phyloP scores from a whole-genome alignment of 2,888 invertebrate species.

The Apamea epomidion region DNA sequence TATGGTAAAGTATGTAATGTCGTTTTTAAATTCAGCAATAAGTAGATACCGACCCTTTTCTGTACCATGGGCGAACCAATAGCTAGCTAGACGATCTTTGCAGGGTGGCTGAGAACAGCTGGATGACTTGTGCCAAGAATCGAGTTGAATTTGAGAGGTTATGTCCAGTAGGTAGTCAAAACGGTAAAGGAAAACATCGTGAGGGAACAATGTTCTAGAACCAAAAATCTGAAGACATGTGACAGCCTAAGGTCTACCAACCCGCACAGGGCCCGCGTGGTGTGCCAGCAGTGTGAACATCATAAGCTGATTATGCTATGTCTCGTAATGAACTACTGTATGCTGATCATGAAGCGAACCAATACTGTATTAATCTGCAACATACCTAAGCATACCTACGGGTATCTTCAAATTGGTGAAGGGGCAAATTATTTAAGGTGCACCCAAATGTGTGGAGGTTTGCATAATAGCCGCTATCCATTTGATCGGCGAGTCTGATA shows the following conservation, averaged over 20 bases:
- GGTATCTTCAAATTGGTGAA: conserved; percentile 1
- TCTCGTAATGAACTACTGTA: neutral
- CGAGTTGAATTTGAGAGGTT: neutral
- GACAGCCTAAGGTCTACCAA: no score
- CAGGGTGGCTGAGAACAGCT: neutral
- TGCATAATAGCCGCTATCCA: conserved; percentile 43
- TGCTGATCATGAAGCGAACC: neutral
- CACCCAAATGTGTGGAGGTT: conserved; percentile 35
- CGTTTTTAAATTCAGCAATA: neutral
- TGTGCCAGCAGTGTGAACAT: no score
- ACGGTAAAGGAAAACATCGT: no score
- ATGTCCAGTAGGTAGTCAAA: no score
- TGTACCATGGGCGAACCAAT: neutral
- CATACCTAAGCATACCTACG: no score
- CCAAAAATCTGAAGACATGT: no score
- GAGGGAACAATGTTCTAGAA: no score
- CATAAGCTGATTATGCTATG: no score
- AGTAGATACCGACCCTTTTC: neutral
- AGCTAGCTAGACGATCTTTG: neutral
- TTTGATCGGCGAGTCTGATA: conserved; percentile 54
- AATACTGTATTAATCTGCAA: neutral
- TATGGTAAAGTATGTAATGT: neutral
- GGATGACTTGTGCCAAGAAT: neutral
- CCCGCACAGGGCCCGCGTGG: no score
- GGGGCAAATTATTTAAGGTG: conserved; percentile 36